Evolutionary conservation across 1,140 invertebrate genomes (phyloP).

Genomic region (Bombus consobrinus): DNA sequence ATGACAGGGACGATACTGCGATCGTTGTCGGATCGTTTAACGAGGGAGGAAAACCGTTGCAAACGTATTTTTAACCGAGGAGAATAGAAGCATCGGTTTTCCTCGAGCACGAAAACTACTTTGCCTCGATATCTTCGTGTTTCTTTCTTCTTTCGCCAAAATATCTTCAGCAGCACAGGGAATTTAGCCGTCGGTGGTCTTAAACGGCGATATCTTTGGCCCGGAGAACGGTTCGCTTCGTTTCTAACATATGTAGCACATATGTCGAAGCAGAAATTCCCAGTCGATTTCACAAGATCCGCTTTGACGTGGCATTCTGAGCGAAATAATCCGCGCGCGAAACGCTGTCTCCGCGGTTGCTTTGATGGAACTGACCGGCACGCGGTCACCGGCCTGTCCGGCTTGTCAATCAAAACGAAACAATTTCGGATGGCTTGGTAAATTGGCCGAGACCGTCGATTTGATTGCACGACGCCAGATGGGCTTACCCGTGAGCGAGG

Average conservation of each 20-base stretch:
- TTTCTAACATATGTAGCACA: neutral
- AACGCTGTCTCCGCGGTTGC: slow-evolving; percentile 1
- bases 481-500: neutral
- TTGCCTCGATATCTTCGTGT: too few relatives aligned
- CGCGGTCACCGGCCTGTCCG: slow-evolving; percentile 6
- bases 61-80: too few relatives aligned
- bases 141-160: too few relatives aligned
- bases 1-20: too few relatives aligned
- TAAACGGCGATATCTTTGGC: too few relatives aligned
- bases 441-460: slow-evolving; percentile 41
- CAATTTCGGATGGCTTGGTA: slow-evolving; percentile 48
- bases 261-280: neutral
- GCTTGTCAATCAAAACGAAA: slow-evolving; percentile 66
- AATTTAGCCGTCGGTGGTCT: neutral
- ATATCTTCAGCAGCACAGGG: too few relatives aligned
- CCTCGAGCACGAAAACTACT: too few relatives aligned
- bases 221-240: neutral
- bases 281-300: slow-evolving; percentile 4
- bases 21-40: too few relatives aligned
- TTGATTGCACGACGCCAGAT: slow-evolving; percentile 54
- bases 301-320: neutral
- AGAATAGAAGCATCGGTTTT: too few relatives aligned
- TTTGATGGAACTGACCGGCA: slow-evolving; percentile 22
- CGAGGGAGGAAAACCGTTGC: too few relatives aligned
- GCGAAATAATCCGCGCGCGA: slow-evolving; percentile 9